Percentiles rank a stretch among this genome's conserved stretches.
Conservation (phyloP, 2,113 vertebrate genomes). For the Xenus cinereus region DNA sequence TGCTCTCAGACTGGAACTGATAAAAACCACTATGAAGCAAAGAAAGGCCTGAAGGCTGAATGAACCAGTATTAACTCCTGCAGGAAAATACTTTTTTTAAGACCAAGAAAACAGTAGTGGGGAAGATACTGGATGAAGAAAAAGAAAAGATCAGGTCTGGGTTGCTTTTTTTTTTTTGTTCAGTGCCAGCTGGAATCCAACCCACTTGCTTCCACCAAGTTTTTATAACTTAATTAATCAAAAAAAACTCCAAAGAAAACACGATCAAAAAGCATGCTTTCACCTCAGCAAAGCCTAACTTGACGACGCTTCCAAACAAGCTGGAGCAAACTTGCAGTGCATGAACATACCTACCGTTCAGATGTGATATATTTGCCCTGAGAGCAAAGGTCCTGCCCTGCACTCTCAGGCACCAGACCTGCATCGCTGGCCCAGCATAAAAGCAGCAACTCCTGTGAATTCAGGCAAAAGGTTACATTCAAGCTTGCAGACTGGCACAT, state of each 20-base stretch:
- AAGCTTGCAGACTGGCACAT: not conserved
- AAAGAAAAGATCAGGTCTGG: not conserved
- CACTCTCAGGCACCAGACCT: not conserved
- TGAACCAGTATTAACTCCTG: not conserved
- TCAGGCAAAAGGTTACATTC: not conserved
- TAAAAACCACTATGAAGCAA: not conserved
- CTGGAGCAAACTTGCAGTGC: not conserved
- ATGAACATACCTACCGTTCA: not conserved
- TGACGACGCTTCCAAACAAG: not conserved
- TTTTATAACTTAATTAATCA: not conserved
- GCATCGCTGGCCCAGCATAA: not conserved
- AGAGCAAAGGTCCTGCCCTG: not conserved
- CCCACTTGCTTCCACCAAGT: not conserved
- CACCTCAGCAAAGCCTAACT: not conserved
- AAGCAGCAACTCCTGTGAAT: not conserved
- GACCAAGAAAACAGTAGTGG: not conserved
- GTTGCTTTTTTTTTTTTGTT: not conserved
- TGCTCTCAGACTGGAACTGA: constrained; percentile 1
- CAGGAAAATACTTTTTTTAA: not conserved
- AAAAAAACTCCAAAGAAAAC: not conserved
- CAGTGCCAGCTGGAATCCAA: not conserved
- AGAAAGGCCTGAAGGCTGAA: not conserved
- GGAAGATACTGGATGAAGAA: not conserved
- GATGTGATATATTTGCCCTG: not conserved
- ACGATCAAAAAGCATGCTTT: not conserved